Evolutionary conservation across 2,113 vertebrate genomes (phyloP), one percentile per base, ranked within the genome.

Genomic region (Xerus inauris): DNA sequence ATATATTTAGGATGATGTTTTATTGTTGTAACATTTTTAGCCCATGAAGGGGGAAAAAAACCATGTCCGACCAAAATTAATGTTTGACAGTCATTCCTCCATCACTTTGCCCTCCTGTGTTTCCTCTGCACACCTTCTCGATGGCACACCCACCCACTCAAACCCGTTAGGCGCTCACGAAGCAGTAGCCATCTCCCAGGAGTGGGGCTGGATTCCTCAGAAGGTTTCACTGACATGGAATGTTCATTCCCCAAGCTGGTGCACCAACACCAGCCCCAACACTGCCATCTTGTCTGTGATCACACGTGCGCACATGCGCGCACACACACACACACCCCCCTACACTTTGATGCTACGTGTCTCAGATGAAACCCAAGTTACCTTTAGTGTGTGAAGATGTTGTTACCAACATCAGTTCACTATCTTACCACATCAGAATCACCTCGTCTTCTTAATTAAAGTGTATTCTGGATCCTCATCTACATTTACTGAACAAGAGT

Each of bases 111-210:
- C 8, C 3, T 47, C 38, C 14, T 1, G 26, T 16, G 1, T 47
- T 64, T 30, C 42, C 35, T 69, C 28, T 1, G 7, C 16, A 49
- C 5, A 26, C 2, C 9, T 17, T 73, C 54, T 4, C 57, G 16
- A 16, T 59, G 76, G 5, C 16, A 10, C 45, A 30, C 35, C 19
- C 10, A 35, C 38, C 6, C 77, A 13, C 80, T 80, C 5, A 51
- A 51, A 51, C 0, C 59, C 24, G 2, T 3, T 17, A 4, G 6
- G 8, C 2, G 10, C 2, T 42, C 14, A 20, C 1, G 2, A 5
- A 32, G 57, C 5, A 28, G 35, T 3, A 24, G 10, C n/a, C 32
- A n/a, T 42, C 45, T 10, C 6, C 47, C 5, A 26, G 47, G 32
- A 7, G 9, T 12, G 5, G 54, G 69, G 24, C 16, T 42, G 3